Evolutionary conservation across 2,888 invertebrate species (phyloP).

Genomic region (Microchrysa polita): DNA sequence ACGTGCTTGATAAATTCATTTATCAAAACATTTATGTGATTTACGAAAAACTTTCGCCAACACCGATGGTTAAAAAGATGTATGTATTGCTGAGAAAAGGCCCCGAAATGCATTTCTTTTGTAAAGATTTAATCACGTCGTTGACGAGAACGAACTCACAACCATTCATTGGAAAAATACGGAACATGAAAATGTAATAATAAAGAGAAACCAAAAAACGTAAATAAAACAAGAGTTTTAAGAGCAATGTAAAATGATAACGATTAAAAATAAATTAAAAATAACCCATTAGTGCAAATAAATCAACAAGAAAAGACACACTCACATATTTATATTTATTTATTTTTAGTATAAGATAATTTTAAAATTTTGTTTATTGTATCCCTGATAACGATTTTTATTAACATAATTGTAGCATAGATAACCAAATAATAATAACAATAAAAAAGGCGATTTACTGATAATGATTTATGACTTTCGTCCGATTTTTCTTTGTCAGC

Average conservation of each 20-base stretch:
- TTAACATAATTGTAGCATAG: constrained; percentile 35
- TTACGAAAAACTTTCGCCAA: too few relatives aligned
- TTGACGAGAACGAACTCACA: not conserved
- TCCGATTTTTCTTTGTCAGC: too few relatives aligned
- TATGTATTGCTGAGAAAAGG: too few relatives aligned
- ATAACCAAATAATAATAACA: constrained; percentile 25
- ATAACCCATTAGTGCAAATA: constrained; percentile 22
- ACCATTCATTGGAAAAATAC: not conserved
- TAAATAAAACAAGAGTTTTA: not conserved
- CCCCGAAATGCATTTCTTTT: too few relatives aligned
- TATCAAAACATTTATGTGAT: too few relatives aligned
- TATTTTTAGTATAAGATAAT: not conserved
- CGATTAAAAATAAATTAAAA: constrained; percentile 5
- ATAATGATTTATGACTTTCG: constrained; percentile 31
- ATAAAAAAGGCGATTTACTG: constrained; percentile 14
- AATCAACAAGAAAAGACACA: not conserved
- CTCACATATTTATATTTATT: constrained; percentile 14
- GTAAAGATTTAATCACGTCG: not conserved
- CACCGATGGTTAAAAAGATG: too few relatives aligned
- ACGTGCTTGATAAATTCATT: not conserved
- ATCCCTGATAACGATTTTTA: constrained; percentile 28
- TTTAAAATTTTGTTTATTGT: constrained; percentile 21
- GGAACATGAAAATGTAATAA: too few relatives aligned
- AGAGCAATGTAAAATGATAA: constrained; percentile 5
- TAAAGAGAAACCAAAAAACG: too few relatives aligned